phyloP scores from a whole-genome alignment of 2,888 invertebrate species.

The Neoscelio sp. region DNA sequence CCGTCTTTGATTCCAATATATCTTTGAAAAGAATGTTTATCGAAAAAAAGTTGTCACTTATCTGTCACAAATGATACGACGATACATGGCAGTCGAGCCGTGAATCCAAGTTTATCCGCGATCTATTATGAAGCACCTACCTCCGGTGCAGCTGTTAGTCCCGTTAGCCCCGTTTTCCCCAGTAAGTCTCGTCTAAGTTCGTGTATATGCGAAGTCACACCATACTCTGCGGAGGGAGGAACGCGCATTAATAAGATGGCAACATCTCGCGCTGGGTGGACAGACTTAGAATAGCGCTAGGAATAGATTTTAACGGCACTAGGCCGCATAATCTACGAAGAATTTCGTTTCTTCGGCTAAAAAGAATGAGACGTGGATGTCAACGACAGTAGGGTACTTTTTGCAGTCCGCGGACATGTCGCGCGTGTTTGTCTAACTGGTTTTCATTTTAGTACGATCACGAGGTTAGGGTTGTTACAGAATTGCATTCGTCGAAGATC shows the following conservation, averaged over 20 bases:
- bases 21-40: too few species aligned
- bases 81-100: conserved; percentile 48
- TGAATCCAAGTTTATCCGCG: conserved; percentile 70
- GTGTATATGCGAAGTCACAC: conserved; percentile 60
- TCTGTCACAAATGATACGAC: conserved; percentile 51
- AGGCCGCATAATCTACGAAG: conserved; percentile 71
- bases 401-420: background rate
- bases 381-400: background rate
- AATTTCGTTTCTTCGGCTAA: conserved; percentile 44
- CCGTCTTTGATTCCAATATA: background rate
- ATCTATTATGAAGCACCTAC: conserved; percentile 71
- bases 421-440: background rate
- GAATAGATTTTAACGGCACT: conserved; percentile 75
- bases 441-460: conserved; percentile 45
- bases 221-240: conserved; percentile 53
- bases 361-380: conserved; percentile 38
- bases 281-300: conserved; percentile 75
- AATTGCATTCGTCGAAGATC: too few species aligned
- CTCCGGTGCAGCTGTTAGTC: conserved; percentile 70
- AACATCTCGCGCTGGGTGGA: conserved; percentile 68
- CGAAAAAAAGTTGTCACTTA: conserved; percentile 24
- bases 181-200: conserved; percentile 64
- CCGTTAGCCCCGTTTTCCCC: conserved; percentile 69
- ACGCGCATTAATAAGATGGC: conserved; percentile 69
- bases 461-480: conserved; percentile 43